Conservation (phyloP, 1,140 invertebrate genomes). For the Mylabris phalerata region DNA sequence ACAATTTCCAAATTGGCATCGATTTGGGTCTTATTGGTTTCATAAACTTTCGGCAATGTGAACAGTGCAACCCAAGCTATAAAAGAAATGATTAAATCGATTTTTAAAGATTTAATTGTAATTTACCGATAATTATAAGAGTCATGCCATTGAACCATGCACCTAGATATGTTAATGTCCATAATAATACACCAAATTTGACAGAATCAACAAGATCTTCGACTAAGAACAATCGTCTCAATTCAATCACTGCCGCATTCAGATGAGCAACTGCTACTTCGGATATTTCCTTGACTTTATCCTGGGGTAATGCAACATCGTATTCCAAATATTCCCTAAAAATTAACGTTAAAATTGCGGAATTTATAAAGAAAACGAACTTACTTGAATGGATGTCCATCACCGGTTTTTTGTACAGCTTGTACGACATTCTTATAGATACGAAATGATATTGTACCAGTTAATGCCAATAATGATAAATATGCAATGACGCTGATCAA, state of each 20-base stretch:
- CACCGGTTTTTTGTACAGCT: conserved; percentile 93
- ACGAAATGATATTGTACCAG: conserved; percentile 82
- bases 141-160: conserved; percentile 98
- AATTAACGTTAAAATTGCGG: neutral
- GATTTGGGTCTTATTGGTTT: conserved; percentile 95
- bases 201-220: conserved; percentile 94
- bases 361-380: conserved; percentile 26
- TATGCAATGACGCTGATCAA: conserved; percentile 94
- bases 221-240: conserved; percentile 89
- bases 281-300: conserved; percentile 80
- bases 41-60: conserved; percentile 94
- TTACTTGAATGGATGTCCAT: conserved; percentile 97
- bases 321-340: conserved; percentile 77
- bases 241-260: conserved; percentile 70
- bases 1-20: conserved; percentile 88
- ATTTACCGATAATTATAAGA: conserved; percentile 80
- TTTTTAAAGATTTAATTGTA: neutral
- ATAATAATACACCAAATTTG: conserved; percentile 87
- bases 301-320: conserved; percentile 77
- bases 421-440: conserved; percentile 94
- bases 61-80: conserved; percentile 87
- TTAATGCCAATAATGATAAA: conserved; percentile 73
- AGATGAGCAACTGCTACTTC: conserved; percentile 76
- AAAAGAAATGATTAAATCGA: conserved; percentile 34
- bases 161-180: conserved; percentile 93